Evolutionary conservation across 2,797 vertebrate species (phyloP).

Genomic region (Sorex maritimensis): DNA sequence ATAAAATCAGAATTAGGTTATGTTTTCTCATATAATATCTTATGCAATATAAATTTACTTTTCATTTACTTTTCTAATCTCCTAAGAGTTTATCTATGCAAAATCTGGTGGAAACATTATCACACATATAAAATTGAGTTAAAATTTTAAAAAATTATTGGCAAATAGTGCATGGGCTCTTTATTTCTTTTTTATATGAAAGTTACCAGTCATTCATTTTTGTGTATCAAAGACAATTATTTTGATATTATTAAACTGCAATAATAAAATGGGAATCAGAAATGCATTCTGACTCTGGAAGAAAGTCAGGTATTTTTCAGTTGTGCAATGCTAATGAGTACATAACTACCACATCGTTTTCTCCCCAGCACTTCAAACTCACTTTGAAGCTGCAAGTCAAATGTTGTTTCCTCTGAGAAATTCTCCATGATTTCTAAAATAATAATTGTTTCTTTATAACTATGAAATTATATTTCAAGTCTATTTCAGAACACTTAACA

Average conservation of each 20-base stretch:
- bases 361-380: not conserved
- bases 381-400: conserved; percentile 25
- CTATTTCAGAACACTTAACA: conserved; percentile 2
- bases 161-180: not conserved
- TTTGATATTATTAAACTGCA: not conserved
- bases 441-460: not conserved
- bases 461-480: not conserved
- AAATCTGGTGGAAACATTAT: not conserved
- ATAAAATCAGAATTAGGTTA: conserved; percentile 12
- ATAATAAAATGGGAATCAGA: not conserved
- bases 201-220: not conserved
- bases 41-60: no score
- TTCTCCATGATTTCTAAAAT: not conserved
- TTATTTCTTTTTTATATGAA: not conserved
- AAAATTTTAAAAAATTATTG: no score
- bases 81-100: not conserved
- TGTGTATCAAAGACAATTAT: not conserved
- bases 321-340: not conserved
- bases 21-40: no score
- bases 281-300: not conserved
- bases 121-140: not conserved
- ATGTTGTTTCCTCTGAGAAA: not conserved
- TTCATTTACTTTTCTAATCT: not conserved
- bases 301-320: conserved; percentile 32
- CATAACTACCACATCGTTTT: not conserved